phyloP scores from a whole-genome alignment of 2,888 invertebrate species.

The Auanema sp. region DNA sequence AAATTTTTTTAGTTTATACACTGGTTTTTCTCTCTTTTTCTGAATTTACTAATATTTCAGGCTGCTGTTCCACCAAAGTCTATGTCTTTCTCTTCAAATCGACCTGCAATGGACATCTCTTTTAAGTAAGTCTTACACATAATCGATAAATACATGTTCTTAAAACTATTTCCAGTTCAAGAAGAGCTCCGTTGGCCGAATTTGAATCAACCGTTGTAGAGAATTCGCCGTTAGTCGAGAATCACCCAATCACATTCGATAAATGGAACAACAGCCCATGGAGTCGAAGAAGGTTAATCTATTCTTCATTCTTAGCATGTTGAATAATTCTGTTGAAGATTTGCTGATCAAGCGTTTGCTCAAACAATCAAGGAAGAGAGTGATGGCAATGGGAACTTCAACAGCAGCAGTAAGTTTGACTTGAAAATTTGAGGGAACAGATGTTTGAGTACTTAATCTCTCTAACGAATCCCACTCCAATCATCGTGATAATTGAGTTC shows the following conservation, averaged over 20 bases:
- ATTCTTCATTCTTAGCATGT: background rate
- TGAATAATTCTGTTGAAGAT: background rate
- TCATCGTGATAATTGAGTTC: no score
- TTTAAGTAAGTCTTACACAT: background rate
- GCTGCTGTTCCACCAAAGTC: background rate
- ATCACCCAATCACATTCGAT: conserved; percentile 50
- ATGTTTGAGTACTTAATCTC: no score
- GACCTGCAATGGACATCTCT: background rate
- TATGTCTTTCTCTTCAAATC: background rate
- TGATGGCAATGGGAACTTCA: conserved; percentile 20
- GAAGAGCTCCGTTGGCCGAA: conserved; percentile 52
- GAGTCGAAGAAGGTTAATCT: conserved; percentile 12
- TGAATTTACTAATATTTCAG: background rate
- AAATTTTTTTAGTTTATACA: conserved; percentile 2
- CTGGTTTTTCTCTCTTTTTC: background rate
- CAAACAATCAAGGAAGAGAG: conserved; percentile 6
- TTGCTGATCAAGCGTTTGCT: background rate
- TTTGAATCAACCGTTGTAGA: conserved; percentile 53
- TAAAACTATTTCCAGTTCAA: background rate
- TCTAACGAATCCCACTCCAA: no score
- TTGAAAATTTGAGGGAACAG: no score
- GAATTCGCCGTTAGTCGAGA: conserved; percentile 56
- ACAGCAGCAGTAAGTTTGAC: background rate
- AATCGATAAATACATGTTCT: background rate
- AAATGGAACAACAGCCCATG: conserved; percentile 36